These are phyloP conservation scores for Enoplosus armatus DNA, from an alignment of 2,797 vertebrate genomes.

Conservation along the genomic window DNA sequence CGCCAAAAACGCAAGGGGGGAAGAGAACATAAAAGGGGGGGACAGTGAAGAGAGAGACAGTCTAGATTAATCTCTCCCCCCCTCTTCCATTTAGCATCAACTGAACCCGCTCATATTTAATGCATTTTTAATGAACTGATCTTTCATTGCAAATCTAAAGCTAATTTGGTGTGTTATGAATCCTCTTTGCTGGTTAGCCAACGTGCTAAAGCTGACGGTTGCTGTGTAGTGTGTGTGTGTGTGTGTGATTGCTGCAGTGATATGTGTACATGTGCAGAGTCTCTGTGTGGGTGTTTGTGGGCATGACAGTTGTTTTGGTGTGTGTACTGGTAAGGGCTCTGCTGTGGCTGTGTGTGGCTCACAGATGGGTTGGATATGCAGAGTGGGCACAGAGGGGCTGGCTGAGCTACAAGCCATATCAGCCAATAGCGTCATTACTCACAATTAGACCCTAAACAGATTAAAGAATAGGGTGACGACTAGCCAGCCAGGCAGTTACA, in stretches of 20 bases:
- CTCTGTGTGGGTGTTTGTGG: constrained; percentile 16
- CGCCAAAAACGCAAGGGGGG: not conserved
- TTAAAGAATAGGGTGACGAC: constrained; percentile 69
- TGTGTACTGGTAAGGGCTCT: constrained; percentile 38
- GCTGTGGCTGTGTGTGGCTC: constrained; percentile 54
- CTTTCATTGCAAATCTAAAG: constrained; percentile 85
- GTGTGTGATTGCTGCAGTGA: constrained; percentile 28
- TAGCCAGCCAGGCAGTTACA: constrained; percentile 49
- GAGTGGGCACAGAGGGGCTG: constrained; percentile 73
- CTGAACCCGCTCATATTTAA: constrained; percentile 82
- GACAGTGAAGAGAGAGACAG: constrained; percentile 39
- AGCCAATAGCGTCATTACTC: constrained; percentile 79
- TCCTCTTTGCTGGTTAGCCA: constrained; percentile 74
- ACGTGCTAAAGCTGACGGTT: constrained; percentile 55
- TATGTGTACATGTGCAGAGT: constrained; percentile 21
- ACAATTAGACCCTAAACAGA: constrained; percentile 80
- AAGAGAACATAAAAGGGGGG: constrained; percentile 36
- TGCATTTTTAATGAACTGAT: constrained; percentile 87
- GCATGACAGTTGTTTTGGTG: constrained; percentile 36
- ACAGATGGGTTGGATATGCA: constrained; percentile 84
- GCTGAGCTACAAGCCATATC: constrained; percentile 71
- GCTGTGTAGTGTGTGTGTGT: constrained; percentile 12
- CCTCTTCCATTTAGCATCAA: constrained; percentile 83
- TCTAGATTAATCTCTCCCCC: constrained; percentile 72
- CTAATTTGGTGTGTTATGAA: constrained; percentile 84